Evolutionary conservation across 2,113 vertebrate species (phyloP).

Genomic region (Furnarius figulus): DNA sequence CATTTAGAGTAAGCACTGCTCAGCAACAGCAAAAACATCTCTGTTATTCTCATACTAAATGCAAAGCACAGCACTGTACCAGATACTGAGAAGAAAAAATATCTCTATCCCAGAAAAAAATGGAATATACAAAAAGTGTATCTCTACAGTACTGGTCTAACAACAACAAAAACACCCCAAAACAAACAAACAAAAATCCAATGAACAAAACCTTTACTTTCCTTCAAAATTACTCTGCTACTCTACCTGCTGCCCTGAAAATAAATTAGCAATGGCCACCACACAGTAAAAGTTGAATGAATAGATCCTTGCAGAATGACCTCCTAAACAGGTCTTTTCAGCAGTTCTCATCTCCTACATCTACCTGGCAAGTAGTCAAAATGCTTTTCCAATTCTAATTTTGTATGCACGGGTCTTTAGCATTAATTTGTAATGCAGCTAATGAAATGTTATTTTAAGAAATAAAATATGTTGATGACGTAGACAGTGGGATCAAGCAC

Average conservation of each 20-base stretch:
- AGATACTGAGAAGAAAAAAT: background rate
- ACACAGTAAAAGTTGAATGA: background rate
- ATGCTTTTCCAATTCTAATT: background rate
- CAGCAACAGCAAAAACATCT: background rate
- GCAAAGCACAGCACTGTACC: background rate
- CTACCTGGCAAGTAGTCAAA: background rate
- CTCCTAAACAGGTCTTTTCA: background rate
- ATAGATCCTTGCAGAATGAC: background rate
- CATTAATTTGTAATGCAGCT: background rate
- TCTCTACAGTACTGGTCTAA: background rate
- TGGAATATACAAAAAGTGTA: background rate
- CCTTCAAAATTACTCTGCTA: background rate
- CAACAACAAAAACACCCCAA: background rate
- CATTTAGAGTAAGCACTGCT: background rate
- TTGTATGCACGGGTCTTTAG: background rate
- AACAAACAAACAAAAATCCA: no score
- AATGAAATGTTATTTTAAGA: background rate
- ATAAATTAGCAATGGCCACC: background rate
- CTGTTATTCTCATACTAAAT: background rate
- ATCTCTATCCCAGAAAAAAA: background rate
- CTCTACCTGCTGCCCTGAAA: background rate
- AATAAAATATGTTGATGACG: background rate
- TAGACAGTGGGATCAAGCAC: rapidly evolving
- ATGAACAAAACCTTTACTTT: background rate
- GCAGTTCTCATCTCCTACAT: background rate